Percentiles rank a stretch among this genome's conserved stretches.
These are phyloP conservation scores for Antennarius striatus DNA, from an alignment of 2,113 vertebrate species.

Conservation along the genomic window DNA sequence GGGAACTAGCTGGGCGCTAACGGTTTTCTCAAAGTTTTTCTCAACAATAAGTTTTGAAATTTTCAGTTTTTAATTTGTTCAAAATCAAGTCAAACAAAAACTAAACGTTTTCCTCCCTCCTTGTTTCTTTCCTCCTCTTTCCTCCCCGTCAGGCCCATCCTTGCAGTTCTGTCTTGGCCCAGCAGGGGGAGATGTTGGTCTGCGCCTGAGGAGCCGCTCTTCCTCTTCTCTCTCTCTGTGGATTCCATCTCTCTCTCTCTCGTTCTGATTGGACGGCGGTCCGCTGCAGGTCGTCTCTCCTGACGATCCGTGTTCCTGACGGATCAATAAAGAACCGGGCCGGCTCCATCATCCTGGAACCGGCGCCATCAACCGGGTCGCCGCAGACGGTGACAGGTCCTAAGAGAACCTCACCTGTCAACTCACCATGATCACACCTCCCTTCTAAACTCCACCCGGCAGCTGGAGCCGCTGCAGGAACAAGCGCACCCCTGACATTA, in stretches of 20 bases:
- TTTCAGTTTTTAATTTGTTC: no score
- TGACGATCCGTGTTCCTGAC: conserved; percentile 56
- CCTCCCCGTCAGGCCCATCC: conserved; percentile 42
- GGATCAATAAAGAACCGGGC: conserved; percentile 53
- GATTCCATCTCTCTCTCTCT: conserved; percentile 42
- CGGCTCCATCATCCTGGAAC: no score
- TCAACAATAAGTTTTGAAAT: no score
- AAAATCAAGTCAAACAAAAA: no score
- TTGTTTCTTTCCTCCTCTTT: conserved; percentile 33
- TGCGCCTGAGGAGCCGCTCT: neutral
- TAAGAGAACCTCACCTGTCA: neutral
- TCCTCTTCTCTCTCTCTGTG: conserved; percentile 32
- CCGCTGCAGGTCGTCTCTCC: conserved; percentile 42
- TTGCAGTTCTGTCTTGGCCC: conserved; percentile 45
- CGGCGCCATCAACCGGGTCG: neutral
- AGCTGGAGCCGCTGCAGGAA: neutral
- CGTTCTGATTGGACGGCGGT: conserved; percentile 57
- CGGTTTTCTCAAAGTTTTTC: no score
- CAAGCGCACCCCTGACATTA: neutral
- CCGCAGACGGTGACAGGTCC: neutral
- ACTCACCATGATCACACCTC: no score
- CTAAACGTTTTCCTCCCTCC: no score
- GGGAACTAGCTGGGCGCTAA: no score
- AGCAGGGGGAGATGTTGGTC: conserved; percentile 71
- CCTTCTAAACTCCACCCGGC: conserved; percentile 52